Conservation (phyloP, 1,140 invertebrate species). For the Drosophila bocqueti region DNA sequence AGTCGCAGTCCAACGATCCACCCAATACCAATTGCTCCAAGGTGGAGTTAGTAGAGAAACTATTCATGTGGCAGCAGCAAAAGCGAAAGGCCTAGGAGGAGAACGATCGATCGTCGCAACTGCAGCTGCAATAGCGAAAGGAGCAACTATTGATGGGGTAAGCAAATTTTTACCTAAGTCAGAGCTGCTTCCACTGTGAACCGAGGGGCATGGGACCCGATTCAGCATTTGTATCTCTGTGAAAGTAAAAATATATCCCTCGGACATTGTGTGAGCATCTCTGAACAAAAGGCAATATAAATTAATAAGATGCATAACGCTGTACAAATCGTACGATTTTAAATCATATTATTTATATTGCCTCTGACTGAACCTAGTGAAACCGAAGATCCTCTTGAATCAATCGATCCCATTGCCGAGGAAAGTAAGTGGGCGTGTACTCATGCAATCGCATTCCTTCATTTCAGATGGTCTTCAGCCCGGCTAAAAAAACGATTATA, state of each 20-base stretch:
- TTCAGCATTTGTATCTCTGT: neutral
- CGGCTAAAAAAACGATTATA: slow-evolving; percentile 49
- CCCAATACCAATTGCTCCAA: slow-evolving; percentile 68
- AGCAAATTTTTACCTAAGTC: slow-evolving; percentile 10
- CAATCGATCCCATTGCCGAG: too few species aligned
- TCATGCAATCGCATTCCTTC: slow-evolving; percentile 15
- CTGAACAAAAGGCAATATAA: neutral
- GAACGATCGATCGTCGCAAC: slow-evolving; percentile 18
- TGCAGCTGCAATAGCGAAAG: slow-evolving; percentile 46
- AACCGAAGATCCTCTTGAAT: neutral
- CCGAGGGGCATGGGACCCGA: neutral
- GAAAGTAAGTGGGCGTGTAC: neutral
- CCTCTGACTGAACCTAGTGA: neutral
- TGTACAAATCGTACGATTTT: too few species aligned
- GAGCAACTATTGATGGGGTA: slow-evolving; percentile 69
- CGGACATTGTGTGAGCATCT: neutral
- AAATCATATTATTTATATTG: neutral
- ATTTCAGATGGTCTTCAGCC: slow-evolving; percentile 67
- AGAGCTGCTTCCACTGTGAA: slow-evolving; percentile 1
- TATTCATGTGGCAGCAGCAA: slow-evolving; percentile 75
- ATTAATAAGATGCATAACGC: neutral
- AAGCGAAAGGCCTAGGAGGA: slow-evolving; percentile 68
- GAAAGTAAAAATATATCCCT: neutral
- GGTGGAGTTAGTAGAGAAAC: slow-evolving; percentile 73
- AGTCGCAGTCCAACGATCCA: slow-evolving; percentile 46